Base-by-base conservation (phyloP, 2,888 invertebrate species). In the Machimus rusticus region DNA sequence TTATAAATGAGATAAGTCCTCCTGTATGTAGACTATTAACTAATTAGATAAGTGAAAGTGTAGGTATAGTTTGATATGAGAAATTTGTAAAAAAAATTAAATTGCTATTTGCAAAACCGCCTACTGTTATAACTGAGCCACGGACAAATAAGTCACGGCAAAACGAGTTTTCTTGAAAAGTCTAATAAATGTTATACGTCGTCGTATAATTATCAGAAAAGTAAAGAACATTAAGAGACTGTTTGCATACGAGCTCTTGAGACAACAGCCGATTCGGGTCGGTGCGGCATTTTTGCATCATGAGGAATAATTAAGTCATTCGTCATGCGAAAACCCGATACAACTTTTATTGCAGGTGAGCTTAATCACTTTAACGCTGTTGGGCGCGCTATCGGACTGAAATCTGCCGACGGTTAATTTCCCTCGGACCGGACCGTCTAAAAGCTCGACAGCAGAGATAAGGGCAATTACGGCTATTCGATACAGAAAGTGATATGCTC, bases 301-400 rank as follows among this genome's bases (percentile, higher is more conserved):
- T 19, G 14, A 14, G n/a, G 43, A 78, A 43, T 78, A 78, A 78
- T 78, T 78, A 78, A 78, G 78, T 12, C 46, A 78, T 78, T 78
- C 78, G 78, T 78, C 78, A 78, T 43, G 39, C 78, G 39, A 78
- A 78, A 23, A 78, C 37, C 43, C 37, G 78, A 78, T 78, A 78
- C 39, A 12, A 39, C 43, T 23, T n/a, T 78, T 78, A 78, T 78
- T 43, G 28, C 78, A 66, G 66, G 78, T 78, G 23, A 78, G 23
- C 39, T 78, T 43, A 78, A 78, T 78, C 78, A 43, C 46, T 3
- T 39, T 46, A 14, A 23, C 39, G 39, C 78, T 78, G 23, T 23
- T 23, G 78, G 43, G 43, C 23, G 39, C n/a, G 9, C 8, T 78
- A 39, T 43, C 78, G 9, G 23, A 14, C 23, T 78, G 37, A 78